A percentile compares a stretch with the other conserved stretches of the same genome.
Evolutionary conservation across 2,113 vertebrate species (phyloP).

Genomic region (Sylvietta virens): DNA sequence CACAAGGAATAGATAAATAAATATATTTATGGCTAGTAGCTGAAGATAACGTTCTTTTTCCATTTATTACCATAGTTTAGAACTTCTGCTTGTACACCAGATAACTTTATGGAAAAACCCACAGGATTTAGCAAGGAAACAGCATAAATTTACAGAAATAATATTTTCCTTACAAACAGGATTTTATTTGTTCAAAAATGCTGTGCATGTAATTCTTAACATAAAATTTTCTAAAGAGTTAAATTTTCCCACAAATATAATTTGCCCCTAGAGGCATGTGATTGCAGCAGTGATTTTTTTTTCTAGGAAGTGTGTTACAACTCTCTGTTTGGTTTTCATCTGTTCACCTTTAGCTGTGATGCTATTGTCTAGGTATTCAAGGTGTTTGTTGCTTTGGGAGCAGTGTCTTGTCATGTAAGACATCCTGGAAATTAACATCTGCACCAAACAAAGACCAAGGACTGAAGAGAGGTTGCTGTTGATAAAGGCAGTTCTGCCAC

Average conservation of each 20-base stretch:
- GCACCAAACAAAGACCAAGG: neutral
- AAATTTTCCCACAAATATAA: neutral
- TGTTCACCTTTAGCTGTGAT: neutral
- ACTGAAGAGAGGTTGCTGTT: neutral
- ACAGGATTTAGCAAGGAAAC: neutral
- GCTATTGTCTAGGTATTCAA: neutral
- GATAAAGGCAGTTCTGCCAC: neutral
- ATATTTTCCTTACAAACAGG: neutral
- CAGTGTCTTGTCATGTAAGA: neutral
- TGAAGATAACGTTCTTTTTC: neutral
- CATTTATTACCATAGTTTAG: neutral
- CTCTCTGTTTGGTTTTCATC: neutral
- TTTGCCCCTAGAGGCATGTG: neutral
- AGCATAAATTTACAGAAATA: neutral
- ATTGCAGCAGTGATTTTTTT: neutral
- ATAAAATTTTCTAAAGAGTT: neutral
- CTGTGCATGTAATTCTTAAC: accelerated
- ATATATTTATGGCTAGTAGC: neutral
- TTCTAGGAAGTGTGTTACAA: neutral
- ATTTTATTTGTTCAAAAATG: neutral
- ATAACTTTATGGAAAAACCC: neutral
- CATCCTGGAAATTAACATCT: neutral
- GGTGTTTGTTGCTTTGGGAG: neutral
- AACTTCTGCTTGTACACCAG: neutral
- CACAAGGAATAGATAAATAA: neutral